Percentiles rank a stretch among this genome's conserved stretches.
Evolutionary conservation across 1,140 invertebrate species (phyloP).

Genomic region (Lepidotrigona ventralis): DNA sequence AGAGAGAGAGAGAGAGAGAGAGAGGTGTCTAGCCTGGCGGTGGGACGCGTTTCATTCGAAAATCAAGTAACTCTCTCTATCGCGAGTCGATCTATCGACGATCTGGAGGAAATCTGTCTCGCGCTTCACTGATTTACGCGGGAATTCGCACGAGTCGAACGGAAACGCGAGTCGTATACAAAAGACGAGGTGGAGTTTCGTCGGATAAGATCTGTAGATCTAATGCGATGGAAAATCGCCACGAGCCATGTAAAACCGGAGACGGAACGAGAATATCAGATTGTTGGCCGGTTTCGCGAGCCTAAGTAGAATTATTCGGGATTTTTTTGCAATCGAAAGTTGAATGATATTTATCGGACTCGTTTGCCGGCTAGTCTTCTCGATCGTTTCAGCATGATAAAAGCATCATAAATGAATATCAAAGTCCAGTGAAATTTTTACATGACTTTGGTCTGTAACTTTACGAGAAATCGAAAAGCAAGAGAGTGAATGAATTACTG

Average conservation of each 20-base stretch:
- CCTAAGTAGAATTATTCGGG: no score
- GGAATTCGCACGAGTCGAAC: neutral
- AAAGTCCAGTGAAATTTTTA: no score
- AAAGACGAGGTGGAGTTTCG: neutral
- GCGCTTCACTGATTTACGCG: conserved; percentile 24
- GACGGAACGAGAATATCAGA: neutral
- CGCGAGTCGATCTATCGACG: conserved; percentile 16
- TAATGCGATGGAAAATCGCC: neutral
- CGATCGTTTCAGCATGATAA: no score
- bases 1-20: neutral
- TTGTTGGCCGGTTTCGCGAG: no score
- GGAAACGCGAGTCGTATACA: neutral
- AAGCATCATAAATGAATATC: no score
- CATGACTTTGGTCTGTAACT: no score
- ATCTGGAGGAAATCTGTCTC: conserved; percentile 22
- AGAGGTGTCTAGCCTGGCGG: neutral
- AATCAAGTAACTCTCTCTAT: conserved; percentile 20
- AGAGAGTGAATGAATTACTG: no score
- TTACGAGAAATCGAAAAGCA: no score
- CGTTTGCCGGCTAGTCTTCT: no score
- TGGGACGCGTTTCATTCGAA: conserved; percentile 38
- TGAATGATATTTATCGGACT: no score
- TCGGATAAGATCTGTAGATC: neutral
- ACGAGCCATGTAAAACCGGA: neutral
- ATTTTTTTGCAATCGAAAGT: no score